Evolutionary conservation across 2,888 invertebrate species (phyloP).

Genomic region (Stictocephala bisonia): DNA sequence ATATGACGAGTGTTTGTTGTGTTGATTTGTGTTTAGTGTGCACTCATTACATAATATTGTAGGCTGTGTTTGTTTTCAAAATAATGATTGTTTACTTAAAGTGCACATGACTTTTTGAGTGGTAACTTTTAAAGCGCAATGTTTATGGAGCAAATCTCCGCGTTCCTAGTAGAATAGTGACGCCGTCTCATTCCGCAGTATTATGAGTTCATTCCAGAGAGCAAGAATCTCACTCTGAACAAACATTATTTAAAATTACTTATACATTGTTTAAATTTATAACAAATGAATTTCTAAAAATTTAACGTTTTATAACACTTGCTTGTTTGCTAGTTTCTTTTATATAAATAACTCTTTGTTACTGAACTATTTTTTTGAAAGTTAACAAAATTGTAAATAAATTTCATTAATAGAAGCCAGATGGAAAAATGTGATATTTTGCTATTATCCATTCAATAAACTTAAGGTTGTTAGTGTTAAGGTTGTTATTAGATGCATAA

Average conservation of each 20-base stretch:
- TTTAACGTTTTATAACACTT: no score
- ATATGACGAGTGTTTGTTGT: constrained; percentile 15
- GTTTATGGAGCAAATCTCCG: constrained; percentile 16
- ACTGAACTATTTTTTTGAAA: no score
- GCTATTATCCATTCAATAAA: constrained; percentile 31
- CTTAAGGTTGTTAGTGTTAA: constrained; percentile 28
- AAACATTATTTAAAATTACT: no score
- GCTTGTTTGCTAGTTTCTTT: no score
- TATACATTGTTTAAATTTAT: no score
- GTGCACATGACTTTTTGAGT: constrained; percentile 40
- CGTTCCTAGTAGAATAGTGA: constrained; percentile 30
- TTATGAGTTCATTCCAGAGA: no score
- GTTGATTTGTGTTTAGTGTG: constrained; percentile 32
- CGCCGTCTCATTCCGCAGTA: constrained; percentile 3
- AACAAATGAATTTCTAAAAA: no score
- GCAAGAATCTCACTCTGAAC: constrained; percentile 32
- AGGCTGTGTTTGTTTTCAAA: constrained; percentile 36
- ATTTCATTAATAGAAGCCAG: constrained; percentile 17
- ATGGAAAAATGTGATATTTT: constrained; percentile 29
- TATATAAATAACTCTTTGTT: no score
- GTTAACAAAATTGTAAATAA: no score
- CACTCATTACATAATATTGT: constrained; percentile 22
- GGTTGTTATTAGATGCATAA: constrained; percentile 38
- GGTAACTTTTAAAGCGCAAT: constrained; percentile 29
- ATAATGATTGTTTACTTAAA: constrained; percentile 8